Percentiles rank a stretch among this genome's conserved stretches.
phyloP scores from a whole-genome alignment of 2,113 vertebrate genomes.

The Clupea harengus region DNA sequence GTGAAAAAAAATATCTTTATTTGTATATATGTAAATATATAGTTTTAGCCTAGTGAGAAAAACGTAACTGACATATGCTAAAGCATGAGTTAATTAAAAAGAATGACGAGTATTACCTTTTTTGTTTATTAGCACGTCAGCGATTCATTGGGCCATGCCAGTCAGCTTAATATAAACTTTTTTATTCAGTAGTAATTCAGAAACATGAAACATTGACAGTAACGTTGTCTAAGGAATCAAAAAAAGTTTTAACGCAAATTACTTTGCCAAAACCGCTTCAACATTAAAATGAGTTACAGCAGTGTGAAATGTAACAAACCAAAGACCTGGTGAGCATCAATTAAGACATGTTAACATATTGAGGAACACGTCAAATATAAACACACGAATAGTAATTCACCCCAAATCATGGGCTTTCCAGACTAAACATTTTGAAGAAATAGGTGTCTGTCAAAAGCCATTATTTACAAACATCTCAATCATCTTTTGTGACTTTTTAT shows the following conservation, averaged over 20 bases:
- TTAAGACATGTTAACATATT: not conserved
- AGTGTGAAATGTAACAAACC: too few species aligned
- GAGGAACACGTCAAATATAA: not conserved
- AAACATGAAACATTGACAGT: not conserved
- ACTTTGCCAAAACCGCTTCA: not conserved
- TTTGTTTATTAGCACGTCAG: not conserved
- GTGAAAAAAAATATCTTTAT: not conserved
- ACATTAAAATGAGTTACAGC: not conserved
- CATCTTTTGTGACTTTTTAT: not conserved
- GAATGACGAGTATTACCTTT: not conserved
- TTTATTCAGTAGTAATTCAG: not conserved
- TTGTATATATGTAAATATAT: not conserved
- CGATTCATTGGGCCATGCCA: not conserved
- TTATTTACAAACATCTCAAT: conserved; percentile 7
- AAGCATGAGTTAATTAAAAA: not conserved
- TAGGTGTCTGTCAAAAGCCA: conserved; percentile 23
- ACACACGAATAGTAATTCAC: not conserved
- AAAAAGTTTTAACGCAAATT: not conserved
- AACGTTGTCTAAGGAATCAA: not conserved
- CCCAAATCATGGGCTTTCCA: not conserved
- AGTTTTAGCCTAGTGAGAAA: not conserved
- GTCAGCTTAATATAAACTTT: not conserved
- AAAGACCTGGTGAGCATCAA: not conserved
- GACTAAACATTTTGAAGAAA: not conserved
- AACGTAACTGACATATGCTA: not conserved